These are phyloP conservation scores for Tetraneura akinire DNA, from an alignment of 1,140 invertebrate genomes.

Conservation along the genomic window DNA sequence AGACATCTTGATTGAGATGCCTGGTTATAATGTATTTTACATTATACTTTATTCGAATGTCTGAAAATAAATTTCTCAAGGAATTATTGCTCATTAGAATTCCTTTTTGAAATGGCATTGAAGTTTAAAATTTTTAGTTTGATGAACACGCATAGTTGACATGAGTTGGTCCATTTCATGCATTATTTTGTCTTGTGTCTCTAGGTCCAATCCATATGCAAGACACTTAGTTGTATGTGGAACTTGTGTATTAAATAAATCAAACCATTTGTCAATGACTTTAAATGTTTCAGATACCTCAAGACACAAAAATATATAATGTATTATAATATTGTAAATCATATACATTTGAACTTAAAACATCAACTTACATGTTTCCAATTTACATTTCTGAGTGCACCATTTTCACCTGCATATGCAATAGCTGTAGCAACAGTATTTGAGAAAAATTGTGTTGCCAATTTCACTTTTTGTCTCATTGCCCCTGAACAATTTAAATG, in stretches of 20 bases:
- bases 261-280: constrained; percentile 50
- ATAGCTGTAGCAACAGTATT: constrained; percentile 6
- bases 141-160: constrained; percentile 28
- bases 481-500: constrained; percentile 16
- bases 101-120: constrained; percentile 52
- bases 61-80: constrained; percentile 45
- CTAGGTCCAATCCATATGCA: constrained; percentile 14
- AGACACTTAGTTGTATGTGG: background rate
- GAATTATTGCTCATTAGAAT: constrained; percentile 36
- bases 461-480: constrained; percentile 25
- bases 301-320: background rate
- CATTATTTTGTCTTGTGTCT: constrained; percentile 29
- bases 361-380: background rate
- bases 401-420: background rate
- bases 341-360: too few relatives aligned
- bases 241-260: constrained; percentile 48
- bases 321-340: background rate
- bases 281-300: constrained; percentile 9
- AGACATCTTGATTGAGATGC: constrained; percentile 54
- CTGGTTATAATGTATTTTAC: constrained; percentile 53
- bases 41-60: constrained; percentile 24
- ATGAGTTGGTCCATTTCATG: constrained; percentile 38
- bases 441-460: constrained; percentile 39
- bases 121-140: background rate
- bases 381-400: background rate